A percentile compares a stretch with the other conserved stretches of the same genome.
These are phyloP conservation scores for Spheniscus humboldti DNA, from an alignment of 2,797 vertebrate species.

Conservation along the genomic window DNA sequence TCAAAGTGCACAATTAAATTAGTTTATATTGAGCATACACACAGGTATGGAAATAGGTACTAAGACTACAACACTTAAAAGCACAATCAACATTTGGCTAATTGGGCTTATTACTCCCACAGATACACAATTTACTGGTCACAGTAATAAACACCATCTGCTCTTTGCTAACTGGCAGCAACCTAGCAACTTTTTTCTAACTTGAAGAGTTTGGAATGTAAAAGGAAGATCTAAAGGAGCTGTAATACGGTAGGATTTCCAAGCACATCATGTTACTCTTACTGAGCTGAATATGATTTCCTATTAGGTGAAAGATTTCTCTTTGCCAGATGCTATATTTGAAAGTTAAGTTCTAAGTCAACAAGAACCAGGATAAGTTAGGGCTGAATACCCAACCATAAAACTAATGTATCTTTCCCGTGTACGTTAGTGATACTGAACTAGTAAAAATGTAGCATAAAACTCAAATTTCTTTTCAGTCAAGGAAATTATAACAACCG, in stretches of 20 bases:
- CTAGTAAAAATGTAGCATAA: background rate
- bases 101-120: slow-evolving; percentile 36
- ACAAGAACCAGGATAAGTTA: background rate
- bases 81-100: slow-evolving; percentile 44
- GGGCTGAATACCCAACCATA: background rate
- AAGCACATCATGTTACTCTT: background rate
- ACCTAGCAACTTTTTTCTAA: background rate
- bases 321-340: background rate
- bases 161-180: slow-evolving; percentile 29
- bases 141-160: slow-evolving; percentile 58
- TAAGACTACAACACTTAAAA: slow-evolving; percentile 3
- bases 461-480: background rate
- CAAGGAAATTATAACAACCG: background rate
- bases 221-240: background rate
- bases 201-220: background rate
- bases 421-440: background rate
- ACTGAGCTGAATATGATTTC: background rate
- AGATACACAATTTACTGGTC: background rate
- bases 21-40: background rate
- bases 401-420: background rate
- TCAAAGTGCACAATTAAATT: background rate
- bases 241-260: background rate
- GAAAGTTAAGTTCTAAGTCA: background rate
- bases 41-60: slow-evolving; percentile 40
- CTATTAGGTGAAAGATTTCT: background rate